Base-by-base conservation (phyloP, 2,888 invertebrate species). In the Cordylochernes scorpioides region DNA sequence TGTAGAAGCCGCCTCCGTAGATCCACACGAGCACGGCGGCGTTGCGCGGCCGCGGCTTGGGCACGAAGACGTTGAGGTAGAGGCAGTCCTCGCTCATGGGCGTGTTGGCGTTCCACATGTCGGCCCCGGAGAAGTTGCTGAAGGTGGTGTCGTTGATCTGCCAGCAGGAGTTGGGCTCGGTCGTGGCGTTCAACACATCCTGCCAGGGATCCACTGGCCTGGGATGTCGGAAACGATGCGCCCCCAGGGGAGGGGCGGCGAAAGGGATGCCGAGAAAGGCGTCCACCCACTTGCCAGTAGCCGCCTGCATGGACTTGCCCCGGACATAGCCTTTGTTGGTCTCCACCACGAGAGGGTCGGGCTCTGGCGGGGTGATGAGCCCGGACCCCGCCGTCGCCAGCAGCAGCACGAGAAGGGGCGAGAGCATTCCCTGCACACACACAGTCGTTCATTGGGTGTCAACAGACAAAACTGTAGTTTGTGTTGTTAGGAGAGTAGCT, bases 1-100 rank as follows among this genome's bases (percentile, higher is more conserved):
- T 50, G 46, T 51, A 53, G 43, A 57, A 60, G 1, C 58, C 57
- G 3, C 60, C 60, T 4, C 59, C 59, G 39, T 50, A 57, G 19
- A 36, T 35, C 34, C 36, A 28, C 3, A 36, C 29, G 31, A 36
- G 46, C 14, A 53, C 49, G 4, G 49, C 44, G 21, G 12, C 15
- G 2, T 31, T 21, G 44, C 65, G 68, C 40, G 66, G 69, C 10
- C 10, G 3, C 3, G 17, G 16, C 6, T 43, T 40, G 0, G 60
- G 59, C 2, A 53, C 51, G 58, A 58, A 61, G 2, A 60, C 53
- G 41, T 59, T 61, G 33, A 60, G 36, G 41, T 58, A 58, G 14
- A 60, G 47, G 39, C 60, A 60, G 39, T 61, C 59, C 36, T 60
- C 60, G 30, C 47, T 47, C 16, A 47, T 33, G 9, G 8, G 38